Conservation (phyloP, 2,888 invertebrate species). For the Acanthosepion pharaonis region DNA sequence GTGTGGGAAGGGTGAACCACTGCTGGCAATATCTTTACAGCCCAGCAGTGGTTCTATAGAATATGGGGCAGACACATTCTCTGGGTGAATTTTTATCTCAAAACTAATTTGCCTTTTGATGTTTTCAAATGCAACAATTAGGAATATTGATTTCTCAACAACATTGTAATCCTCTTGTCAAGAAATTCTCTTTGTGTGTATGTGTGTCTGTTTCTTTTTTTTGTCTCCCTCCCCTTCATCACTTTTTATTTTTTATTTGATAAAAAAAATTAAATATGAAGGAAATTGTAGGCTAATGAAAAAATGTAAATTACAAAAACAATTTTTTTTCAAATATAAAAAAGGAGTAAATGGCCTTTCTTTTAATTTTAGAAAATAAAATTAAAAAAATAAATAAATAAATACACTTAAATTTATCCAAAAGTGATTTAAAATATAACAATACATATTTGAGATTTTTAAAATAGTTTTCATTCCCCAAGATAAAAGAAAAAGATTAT, state of each 20-base stretch:
- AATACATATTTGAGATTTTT: constrained; percentile 33
- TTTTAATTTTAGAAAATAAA: not conserved
- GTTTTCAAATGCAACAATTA: constrained; percentile 33
- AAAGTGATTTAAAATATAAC: not conserved
- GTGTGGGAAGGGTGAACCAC: constrained; percentile 1
- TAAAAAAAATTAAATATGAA: not conserved
- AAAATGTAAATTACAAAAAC: not conserved
- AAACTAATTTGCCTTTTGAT: constrained; percentile 33
- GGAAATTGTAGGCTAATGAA: not conserved
- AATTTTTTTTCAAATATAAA: not conserved
- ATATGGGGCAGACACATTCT: constrained; percentile 33
- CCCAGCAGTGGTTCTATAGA: constrained; percentile 20
- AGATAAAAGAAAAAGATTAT: not conserved
- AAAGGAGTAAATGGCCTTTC: not conserved
- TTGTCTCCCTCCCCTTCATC: not conserved
- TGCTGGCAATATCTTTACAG: not conserved
- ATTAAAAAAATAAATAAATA: not conserved
- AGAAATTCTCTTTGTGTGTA: not conserved
- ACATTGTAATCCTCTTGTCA: constrained; percentile 13
- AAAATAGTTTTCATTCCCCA: not conserved
- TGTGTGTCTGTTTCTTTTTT: not conserved
- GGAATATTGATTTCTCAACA: constrained; percentile 20
- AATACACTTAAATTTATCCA: not conserved
- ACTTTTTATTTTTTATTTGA: not conserved
- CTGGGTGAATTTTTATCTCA: constrained; percentile 33